Evolutionary conservation across 1,140 invertebrate species (phyloP), one percentile per base, ranked within the genome.

Genomic region (Drosophila lacertosa): DNA sequence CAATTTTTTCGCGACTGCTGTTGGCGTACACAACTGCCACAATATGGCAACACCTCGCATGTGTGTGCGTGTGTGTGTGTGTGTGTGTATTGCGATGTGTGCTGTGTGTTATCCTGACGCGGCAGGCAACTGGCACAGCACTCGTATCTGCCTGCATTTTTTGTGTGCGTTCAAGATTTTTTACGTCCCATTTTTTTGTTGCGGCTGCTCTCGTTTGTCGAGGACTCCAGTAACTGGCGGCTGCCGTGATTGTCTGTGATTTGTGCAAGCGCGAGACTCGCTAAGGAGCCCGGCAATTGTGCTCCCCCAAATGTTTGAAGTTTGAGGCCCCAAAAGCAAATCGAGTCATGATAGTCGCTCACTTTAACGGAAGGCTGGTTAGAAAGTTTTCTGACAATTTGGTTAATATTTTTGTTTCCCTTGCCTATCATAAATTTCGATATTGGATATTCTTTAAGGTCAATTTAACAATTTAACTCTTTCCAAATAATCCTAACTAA

Each of bases 171-270:
- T 63, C 1, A 40, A 13, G 11, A 32, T 66, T 72, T 54, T 48
- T 64, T 50, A 16, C 39, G n/a, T n/a, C n/a, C n/a, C n/a, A n/a
- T 45, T 47, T 55, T 76, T 73, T 65, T 62, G 39, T 29, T 44
- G 45, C 16, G 15, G 48, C 50, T 33, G 9, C 24, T n/a, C 32
- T 35, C 44, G 54, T 60, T 78, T 59, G 57, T 53, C 62, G 37
- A 44, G 74, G 64, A 44, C 47, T 60, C 62, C 69, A 42, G 40
- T 40, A 62, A 62, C 71, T 65, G 69, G 62, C 58, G 39, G 57
- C 42, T 69, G 45, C 39, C 59, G 58, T 86, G 82, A 86, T 84
- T 81, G 73, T 69, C 74, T 77, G 77, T 86, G 81, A 84, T 84
- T 84, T 88, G 82, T 77, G 63, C 37, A 45, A 33, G 39, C 45